These are phyloP conservation scores for Brachyalestes nurse DNA, from an alignment of 2,797 vertebrate species.

Conservation along the genomic window DNA sequence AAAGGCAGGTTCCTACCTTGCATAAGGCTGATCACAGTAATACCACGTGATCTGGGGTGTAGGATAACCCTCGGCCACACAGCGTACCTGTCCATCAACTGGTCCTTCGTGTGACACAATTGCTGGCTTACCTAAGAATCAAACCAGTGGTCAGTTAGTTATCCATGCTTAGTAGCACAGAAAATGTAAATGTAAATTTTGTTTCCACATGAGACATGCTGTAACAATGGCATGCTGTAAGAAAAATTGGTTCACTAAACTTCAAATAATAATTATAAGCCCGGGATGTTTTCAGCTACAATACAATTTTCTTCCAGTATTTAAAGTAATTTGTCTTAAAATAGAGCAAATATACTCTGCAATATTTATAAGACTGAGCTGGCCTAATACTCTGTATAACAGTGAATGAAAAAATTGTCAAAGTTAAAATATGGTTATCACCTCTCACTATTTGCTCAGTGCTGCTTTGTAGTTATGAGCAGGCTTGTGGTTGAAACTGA, in stretches of 20 bases:
- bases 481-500: constrained; percentile 12
- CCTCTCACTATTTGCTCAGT: background rate
- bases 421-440: constrained; percentile 8
- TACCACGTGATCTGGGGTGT: constrained; percentile 93
- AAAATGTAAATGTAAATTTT: background rate
- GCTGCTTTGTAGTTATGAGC: constrained; percentile 15
- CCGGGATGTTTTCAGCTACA: too few species aligned
- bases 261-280: too few species aligned
- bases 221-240: too few species aligned
- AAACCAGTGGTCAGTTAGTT: constrained; percentile 45
- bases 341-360: background rate
- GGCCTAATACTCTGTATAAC: background rate
- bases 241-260: too few species aligned
- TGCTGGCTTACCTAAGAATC: constrained; percentile 87
- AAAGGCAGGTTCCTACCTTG: constrained; percentile 77
- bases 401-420: background rate
- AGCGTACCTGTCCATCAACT: constrained; percentile 88
- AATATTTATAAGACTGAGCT: background rate
- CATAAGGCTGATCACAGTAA: constrained; percentile 88
- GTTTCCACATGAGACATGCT: background rate
- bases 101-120: constrained; percentile 87
- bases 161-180: background rate
- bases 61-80: constrained; percentile 90
- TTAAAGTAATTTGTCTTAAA: background rate
- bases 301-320: background rate